Evolutionary conservation across 2,113 vertebrate genomes (phyloP).

Genomic region (Upupa epops): DNA sequence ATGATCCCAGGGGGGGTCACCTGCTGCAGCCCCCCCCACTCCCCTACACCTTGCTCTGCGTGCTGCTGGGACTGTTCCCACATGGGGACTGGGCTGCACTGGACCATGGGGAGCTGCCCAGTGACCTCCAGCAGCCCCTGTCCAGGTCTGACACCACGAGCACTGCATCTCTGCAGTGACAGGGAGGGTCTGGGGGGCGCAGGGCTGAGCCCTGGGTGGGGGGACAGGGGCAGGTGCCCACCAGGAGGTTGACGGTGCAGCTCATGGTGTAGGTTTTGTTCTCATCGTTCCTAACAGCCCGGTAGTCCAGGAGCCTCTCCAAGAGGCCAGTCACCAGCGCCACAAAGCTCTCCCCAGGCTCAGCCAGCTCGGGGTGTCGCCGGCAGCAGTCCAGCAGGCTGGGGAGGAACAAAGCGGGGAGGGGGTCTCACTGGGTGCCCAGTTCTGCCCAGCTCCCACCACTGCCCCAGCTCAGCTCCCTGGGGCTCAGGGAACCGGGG

Average conservation of each 20-base stretch:
- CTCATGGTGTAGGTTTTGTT: conserved; percentile 73
- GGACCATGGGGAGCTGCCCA: accelerated
- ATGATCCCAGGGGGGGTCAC: not conserved
- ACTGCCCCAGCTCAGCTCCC: not conserved
- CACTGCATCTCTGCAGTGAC: not conserved
- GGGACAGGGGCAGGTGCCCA: not conserved
- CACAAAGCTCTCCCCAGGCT: conserved; percentile 25
- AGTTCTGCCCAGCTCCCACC: not conserved
- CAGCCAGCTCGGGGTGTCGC: conserved; percentile 31
- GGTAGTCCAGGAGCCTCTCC: conserved; percentile 67
- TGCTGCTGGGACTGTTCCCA: not conserved
- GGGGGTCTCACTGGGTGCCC: accelerated
- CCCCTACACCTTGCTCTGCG: not conserved
- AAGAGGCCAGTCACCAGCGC: conserved; percentile 41
- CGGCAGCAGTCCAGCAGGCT: conserved; percentile 60
- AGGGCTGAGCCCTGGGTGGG: not conserved
- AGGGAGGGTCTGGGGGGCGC: accelerated
- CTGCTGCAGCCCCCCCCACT: accelerated
- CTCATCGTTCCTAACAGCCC: conserved; percentile 59
- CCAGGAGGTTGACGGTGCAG: conserved; percentile 70
- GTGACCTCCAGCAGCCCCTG: not conserved
- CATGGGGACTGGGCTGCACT: not conserved
- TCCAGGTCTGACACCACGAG: accelerated
- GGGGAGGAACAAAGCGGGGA: not conserved
- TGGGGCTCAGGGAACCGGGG: accelerated